A percentile compares a stretch with the other conserved stretches of the same genome.
phyloP scores from a whole-genome alignment of 2,888 invertebrate species.

The Hirudinaria manillensis region DNA sequence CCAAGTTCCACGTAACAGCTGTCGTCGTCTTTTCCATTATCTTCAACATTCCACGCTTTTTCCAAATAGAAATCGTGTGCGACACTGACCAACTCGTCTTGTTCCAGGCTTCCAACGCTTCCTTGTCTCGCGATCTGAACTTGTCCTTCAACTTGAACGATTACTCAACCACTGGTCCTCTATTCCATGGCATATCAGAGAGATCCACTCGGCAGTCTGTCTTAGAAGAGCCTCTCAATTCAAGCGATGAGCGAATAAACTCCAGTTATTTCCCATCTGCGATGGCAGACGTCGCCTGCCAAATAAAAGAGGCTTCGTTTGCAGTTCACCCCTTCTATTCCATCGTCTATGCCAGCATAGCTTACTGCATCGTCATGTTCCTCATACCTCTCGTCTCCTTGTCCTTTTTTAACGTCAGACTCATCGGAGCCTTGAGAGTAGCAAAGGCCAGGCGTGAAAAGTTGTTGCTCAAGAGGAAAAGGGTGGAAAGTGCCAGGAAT shows the following conservation, averaged over 20 bases:
- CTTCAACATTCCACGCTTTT: slow-evolving; percentile 41
- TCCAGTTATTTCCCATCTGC: not conserved
- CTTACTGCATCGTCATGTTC: slow-evolving; percentile 38
- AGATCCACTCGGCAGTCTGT: not conserved
- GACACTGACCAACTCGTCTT: not conserved
- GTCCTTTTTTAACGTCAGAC: slow-evolving; percentile 38
- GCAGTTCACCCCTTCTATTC: slow-evolving; percentile 2
- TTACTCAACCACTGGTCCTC: not conserved
- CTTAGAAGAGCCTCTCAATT: not conserved
- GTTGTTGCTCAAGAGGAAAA: slow-evolving; percentile 29
- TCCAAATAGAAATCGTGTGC: slow-evolving; percentile 37
- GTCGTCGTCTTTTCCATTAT: slow-evolving; percentile 37
- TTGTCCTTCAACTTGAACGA: not conserved
- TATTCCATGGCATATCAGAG: not conserved
- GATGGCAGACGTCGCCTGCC: not conserved
- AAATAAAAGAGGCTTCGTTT: not conserved
- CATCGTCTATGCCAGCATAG: slow-evolving; percentile 25
- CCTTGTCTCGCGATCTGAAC: not conserved
- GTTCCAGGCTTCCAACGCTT: not conserved
- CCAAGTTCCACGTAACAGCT: slow-evolving; percentile 37
- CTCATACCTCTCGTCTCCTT: slow-evolving; percentile 39
- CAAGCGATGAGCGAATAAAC: not conserved
- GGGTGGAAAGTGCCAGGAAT: slow-evolving; percentile 14
- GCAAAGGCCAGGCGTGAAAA: slow-evolving; percentile 39
- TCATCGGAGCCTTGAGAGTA: slow-evolving; percentile 39